phyloP scores from a whole-genome alignment of 2,888 invertebrate species.

The Zygothrica quintamaculata region DNA sequence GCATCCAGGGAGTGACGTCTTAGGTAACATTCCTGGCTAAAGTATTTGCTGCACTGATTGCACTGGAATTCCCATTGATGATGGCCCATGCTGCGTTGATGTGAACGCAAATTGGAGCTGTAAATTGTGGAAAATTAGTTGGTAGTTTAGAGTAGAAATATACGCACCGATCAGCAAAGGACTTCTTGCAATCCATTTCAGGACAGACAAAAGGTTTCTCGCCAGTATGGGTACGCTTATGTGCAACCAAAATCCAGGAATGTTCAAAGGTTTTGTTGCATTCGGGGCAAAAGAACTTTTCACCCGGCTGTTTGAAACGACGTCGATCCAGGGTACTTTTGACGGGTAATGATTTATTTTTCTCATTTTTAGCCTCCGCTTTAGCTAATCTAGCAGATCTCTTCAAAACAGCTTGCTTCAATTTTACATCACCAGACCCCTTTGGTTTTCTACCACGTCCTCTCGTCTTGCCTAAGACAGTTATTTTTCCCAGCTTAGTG shows the following conservation, averaged over 20 bases:
- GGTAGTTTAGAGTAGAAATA: background rate
- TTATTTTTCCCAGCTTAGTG: slow-evolving; percentile 41
- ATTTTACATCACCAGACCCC: too few species aligned
- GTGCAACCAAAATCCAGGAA: slow-evolving; percentile 89
- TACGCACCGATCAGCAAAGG: slow-evolving; percentile 86
- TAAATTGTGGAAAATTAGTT: background rate
- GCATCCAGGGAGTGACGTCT: slow-evolving; percentile 88
- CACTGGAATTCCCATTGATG: slow-evolving; percentile 89
- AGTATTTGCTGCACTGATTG: slow-evolving; percentile 88
- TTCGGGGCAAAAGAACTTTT: slow-evolving; percentile 69
- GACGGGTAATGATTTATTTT: background rate
- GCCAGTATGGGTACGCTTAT: slow-evolving; percentile 88
- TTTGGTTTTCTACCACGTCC: slow-evolving; percentile 16
- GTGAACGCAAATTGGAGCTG: slow-evolving; percentile 89
- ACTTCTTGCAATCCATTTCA: slow-evolving; percentile 86
- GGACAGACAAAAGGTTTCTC: slow-evolving; percentile 89
- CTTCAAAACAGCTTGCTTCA: background rate
- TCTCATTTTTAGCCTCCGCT: background rate
- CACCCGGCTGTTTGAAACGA: slow-evolving; percentile 47
- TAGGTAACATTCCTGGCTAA: slow-evolving; percentile 88
- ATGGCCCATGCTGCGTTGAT: slow-evolving; percentile 89
- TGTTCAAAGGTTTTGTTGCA: slow-evolving; percentile 89
- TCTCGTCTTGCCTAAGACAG: slow-evolving; percentile 20
- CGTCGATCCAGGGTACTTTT: slow-evolving; percentile 39
- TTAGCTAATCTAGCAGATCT: background rate